These are phyloP conservation scores for Empidonax traillii DNA, from an alignment of 2,113 vertebrate species.

Conservation along the genomic window DNA sequence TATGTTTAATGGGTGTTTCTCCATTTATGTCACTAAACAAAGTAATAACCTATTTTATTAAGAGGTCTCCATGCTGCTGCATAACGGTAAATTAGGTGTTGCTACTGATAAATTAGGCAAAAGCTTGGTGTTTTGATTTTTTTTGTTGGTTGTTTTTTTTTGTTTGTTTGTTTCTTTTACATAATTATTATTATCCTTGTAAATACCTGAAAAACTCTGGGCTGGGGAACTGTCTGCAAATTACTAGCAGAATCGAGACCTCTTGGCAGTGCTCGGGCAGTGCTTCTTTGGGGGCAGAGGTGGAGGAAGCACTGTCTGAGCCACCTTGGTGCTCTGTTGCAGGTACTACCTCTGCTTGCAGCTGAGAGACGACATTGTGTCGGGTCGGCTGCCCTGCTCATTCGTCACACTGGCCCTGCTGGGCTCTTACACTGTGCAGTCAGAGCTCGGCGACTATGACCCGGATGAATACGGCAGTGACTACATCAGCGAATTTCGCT, in stretches of 20 bases:
- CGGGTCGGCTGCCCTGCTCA: conserved; percentile 93
- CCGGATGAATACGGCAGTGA: conserved; percentile 86
- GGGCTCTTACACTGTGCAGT: conserved; percentile 94
- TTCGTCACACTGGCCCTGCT: conserved; percentile 91
- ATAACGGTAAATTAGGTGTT: neutral
- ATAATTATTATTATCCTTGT: neutral
- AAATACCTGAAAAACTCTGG: neutral
- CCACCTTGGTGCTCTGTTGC: neutral
- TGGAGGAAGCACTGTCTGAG: neutral
- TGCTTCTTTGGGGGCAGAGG: fast-evolving
- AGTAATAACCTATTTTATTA: neutral
- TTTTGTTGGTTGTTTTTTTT: neutral
- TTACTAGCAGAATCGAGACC: fast-evolving
- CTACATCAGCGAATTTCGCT: conserved; percentile 90
- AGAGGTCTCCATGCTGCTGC: neutral
- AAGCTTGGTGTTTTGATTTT: neutral
- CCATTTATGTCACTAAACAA: neutral
- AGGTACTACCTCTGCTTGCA: conserved; percentile 98
- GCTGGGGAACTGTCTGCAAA: neutral
- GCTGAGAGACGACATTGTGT: conserved; percentile 92
- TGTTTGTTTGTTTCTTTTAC: neutral
- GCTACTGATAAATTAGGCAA: neutral
- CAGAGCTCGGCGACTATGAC: conserved; percentile 94
- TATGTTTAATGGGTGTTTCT: neutral
- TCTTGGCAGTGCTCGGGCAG: fast-evolving